phyloP scores from a whole-genome alignment of 2,113 vertebrate species.

The Petaurus breviceps region DNA sequence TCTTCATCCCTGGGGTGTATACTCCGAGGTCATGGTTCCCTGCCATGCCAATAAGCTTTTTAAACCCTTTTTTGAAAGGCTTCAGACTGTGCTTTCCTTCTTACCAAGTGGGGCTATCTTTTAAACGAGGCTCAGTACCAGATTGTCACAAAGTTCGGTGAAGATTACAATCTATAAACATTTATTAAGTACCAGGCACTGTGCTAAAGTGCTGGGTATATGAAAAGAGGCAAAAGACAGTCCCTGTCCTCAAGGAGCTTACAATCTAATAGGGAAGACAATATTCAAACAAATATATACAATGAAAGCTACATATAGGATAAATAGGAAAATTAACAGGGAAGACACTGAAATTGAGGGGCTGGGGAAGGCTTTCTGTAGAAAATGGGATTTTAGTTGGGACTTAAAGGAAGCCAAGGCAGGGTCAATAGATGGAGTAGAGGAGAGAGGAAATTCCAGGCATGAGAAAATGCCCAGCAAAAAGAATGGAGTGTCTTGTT shows the following conservation, averaged over 20 bases:
- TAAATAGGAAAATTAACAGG: background rate
- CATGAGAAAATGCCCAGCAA: background rate
- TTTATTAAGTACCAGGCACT: background rate
- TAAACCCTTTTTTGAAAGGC: background rate
- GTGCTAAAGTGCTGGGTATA: background rate
- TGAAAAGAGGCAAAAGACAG: background rate
- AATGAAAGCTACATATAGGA: background rate
- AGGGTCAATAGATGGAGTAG: background rate
- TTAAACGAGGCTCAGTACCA: no score
- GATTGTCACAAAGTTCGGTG: background rate
- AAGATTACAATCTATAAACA: background rate
- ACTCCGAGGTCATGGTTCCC: background rate
- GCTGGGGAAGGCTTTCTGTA: background rate
- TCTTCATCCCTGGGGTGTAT: background rate
- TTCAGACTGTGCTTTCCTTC: background rate
- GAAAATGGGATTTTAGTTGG: background rate
- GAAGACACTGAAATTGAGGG: background rate
- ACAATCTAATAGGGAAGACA: background rate
- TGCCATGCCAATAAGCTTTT: background rate
- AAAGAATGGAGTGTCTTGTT: background rate
- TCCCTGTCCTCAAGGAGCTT: background rate
- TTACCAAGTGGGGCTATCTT: no score
- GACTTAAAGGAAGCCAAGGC: background rate
- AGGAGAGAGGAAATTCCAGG: background rate
- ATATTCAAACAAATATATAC: background rate